A percentile compares a stretch with the other conserved stretches of the same genome.
Evolutionary conservation across 2,797 vertebrate genomes (phyloP).

Genomic region (Macropodus opercularis): DNA sequence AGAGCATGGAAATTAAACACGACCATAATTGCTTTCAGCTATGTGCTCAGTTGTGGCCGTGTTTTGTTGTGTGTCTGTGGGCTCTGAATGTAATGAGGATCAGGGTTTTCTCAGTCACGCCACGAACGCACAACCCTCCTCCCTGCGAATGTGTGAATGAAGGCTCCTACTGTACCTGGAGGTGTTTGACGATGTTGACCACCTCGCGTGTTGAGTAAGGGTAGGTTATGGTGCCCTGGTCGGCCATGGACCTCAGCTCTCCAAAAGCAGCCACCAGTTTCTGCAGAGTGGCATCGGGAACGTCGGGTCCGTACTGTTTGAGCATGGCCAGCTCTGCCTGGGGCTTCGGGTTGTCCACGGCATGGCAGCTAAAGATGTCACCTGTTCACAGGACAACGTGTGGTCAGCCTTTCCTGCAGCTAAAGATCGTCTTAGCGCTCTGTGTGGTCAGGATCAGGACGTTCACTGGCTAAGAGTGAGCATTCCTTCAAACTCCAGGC

Average conservation of each 20-base stretch:
- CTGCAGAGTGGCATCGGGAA: constrained; percentile 86
- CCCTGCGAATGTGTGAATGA: too few relatives aligned
- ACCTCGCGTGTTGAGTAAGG: constrained; percentile 98
- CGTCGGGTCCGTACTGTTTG: constrained; percentile 90
- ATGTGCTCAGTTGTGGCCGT: not conserved
- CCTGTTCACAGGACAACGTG: constrained; percentile 74
- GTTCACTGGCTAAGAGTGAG: too few relatives aligned
- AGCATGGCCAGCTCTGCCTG: constrained; percentile 94
- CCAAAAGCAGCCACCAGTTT: constrained; percentile 95
- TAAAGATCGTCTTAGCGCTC: too few relatives aligned
- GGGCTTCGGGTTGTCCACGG: constrained; percentile 96
- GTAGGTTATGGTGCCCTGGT: constrained; percentile 94
- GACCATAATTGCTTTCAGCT: not conserved
- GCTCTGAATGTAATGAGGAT: not conserved
- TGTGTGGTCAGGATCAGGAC: not conserved
- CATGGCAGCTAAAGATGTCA: constrained; percentile 98
- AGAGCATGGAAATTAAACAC: not conserved
- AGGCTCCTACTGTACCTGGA: too few relatives aligned
- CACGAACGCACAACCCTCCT: too few relatives aligned
- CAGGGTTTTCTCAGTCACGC: not conserved
- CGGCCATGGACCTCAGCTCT: constrained; percentile 93
- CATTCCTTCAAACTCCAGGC: too few relatives aligned
- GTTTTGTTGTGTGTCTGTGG: constrained; percentile 1
- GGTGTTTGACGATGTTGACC: constrained; percentile 96
- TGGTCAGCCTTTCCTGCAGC: not conserved